These are phyloP conservation scores for Drosophila glabriapex DNA, from an alignment of 2,888 invertebrate species.

Conservation along the genomic window DNA sequence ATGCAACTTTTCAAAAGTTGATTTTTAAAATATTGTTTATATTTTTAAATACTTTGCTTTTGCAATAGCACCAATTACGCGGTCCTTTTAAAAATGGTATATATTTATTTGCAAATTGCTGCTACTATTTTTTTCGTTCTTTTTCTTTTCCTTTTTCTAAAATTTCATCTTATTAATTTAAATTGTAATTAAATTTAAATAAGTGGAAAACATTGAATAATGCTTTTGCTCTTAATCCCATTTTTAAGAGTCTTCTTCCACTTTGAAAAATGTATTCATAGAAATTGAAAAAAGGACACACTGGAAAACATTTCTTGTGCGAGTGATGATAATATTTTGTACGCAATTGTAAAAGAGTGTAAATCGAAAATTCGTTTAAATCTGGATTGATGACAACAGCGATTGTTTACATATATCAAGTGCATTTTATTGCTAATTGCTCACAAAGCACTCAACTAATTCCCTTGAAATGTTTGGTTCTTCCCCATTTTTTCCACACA, in stretches of 20 bases:
- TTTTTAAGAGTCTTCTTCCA: background rate
- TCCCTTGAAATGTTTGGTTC: background rate
- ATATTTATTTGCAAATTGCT: background rate
- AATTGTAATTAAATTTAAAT: background rate
- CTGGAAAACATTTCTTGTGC: background rate
- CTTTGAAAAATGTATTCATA: background rate
- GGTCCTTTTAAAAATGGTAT: too few relatives aligned
- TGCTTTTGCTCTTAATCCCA: background rate
- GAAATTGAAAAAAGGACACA: background rate
- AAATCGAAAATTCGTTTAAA: background rate
- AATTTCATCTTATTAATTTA: background rate
- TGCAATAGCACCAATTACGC: too few relatives aligned
- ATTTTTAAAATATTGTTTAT: background rate
- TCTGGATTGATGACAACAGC: background rate
- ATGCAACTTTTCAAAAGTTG: background rate
- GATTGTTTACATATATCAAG: background rate
- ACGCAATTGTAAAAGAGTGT: background rate
- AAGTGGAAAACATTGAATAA: background rate
- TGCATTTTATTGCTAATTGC: background rate
- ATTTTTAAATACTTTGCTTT: background rate
- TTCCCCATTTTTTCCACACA: constrained; percentile 12
- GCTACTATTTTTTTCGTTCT: background rate
- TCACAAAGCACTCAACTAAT: background rate
- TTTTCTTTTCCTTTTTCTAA: background rate
- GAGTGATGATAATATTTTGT: background rate